Evolutionary conservation across 2,113 vertebrate species (phyloP).

Genomic region (Solenodon paradoxus): DNA sequence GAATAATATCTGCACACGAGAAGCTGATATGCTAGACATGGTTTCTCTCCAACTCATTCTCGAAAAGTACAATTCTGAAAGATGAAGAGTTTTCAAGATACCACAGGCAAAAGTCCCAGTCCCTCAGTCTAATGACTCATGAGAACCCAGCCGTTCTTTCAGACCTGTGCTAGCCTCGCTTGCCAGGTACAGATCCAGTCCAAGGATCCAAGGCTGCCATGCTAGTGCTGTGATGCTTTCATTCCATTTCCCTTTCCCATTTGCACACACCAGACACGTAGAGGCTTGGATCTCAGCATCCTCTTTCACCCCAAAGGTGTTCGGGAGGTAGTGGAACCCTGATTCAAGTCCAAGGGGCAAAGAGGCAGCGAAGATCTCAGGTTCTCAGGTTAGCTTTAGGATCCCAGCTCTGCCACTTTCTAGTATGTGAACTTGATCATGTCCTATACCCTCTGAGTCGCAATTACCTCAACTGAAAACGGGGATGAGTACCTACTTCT

Average conservation of each 20-base stretch:
- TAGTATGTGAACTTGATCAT: too few species aligned
- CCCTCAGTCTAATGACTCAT: background rate
- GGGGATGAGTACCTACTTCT: background rate
- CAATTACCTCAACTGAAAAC: background rate
- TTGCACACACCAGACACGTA: accelerated
- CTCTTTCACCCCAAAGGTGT: background rate
- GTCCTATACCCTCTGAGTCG: background rate
- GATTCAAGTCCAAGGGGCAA: background rate
- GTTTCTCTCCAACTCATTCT: background rate
- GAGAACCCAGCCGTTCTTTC: background rate
- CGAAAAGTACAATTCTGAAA: background rate
- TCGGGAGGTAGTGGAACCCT: background rate
- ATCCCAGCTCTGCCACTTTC: background rate
- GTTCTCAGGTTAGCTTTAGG: background rate
- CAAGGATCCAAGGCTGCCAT: background rate
- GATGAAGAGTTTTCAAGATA: background rate
- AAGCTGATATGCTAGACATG: background rate
- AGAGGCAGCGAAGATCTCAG: background rate
- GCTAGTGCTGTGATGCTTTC: background rate
- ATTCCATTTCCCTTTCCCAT: background rate
- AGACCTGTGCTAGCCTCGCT: background rate
- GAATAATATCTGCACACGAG: background rate
- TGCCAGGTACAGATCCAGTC: background rate
- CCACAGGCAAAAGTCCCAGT: background rate
- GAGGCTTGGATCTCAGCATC: background rate